Evolutionary conservation across 1,140 invertebrate genomes (phyloP).

Genomic region (Heterodera schachtii): DNA sequence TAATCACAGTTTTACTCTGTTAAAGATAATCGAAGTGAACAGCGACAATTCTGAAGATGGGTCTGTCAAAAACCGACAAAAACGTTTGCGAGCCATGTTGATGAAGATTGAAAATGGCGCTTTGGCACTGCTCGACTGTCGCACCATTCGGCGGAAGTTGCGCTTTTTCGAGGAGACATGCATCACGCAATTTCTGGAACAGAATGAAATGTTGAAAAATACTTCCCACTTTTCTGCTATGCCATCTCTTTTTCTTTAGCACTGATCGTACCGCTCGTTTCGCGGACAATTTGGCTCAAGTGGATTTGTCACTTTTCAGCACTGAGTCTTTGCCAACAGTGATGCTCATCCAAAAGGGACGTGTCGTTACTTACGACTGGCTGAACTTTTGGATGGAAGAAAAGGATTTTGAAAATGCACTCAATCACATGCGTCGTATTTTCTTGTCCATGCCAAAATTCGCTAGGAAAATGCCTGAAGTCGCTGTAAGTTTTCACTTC

Average conservation of each 20-base stretch:
- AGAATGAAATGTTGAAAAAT: conserved; percentile 17
- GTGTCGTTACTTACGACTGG: conserved; percentile 43
- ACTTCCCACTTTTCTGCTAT: background rate
- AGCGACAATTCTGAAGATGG: conserved; percentile 50
- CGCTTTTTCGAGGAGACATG: conserved; percentile 28
- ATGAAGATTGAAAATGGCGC: conserved; percentile 57
- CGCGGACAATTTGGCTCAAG: conserved; percentile 12
- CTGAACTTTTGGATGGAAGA: conserved; percentile 31
- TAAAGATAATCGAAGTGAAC: conserved; percentile 42
- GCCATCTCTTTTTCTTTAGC: conserved; percentile 1
- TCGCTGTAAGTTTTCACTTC: conserved; percentile 28
- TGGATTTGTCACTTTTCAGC: conserved; percentile 5
- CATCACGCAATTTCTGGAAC: conserved; percentile 22
- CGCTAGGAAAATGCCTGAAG: conserved; percentile 42
- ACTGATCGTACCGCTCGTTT: conserved; percentile 18
- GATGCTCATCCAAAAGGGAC: conserved; percentile 51
- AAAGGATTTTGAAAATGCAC: background rate
- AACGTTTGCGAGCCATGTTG: conserved; percentile 48
- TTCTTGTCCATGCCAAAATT: conserved; percentile 28
- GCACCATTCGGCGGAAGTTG: conserved; percentile 47
- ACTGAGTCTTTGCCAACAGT: conserved; percentile 43
- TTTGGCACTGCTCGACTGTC: conserved; percentile 50
- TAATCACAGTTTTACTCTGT: background rate
- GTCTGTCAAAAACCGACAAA: conserved; percentile 32
- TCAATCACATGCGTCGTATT: background rate